Evolutionary conservation across 2,888 invertebrate genomes (phyloP).

Genomic region (Augochlorella aurata): DNA sequence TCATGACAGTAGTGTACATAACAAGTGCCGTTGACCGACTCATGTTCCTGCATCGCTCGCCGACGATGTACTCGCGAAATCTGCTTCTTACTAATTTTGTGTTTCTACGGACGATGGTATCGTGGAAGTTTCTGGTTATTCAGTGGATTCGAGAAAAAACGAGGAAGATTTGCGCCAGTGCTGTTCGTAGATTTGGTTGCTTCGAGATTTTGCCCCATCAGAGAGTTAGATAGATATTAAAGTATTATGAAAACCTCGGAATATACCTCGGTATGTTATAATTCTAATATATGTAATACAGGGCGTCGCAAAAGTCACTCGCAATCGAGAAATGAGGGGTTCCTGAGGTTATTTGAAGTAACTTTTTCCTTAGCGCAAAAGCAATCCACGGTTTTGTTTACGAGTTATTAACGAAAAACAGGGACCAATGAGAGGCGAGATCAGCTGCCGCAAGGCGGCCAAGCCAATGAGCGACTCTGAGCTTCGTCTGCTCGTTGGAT

Average conservation of each 20-base stretch:
- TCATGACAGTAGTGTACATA: not conserved
- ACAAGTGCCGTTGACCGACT: not conserved
- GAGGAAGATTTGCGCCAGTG: not conserved
- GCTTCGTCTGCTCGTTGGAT: too few relatives aligned
- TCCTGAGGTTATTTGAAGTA: too few relatives aligned
- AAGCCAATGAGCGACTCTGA: too few relatives aligned
- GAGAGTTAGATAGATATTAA: not conserved
- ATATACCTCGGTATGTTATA: too few relatives aligned
- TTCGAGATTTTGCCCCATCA: not conserved
- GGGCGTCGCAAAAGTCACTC: too few relatives aligned
- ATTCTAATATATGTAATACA: too few relatives aligned
- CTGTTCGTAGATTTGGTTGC: not conserved
- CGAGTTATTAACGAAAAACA: too few relatives aligned
- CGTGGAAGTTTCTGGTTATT: conserved; percentile 7
- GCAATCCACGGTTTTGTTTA: too few relatives aligned
- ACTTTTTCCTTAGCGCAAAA: too few relatives aligned
- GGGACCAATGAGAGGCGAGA: too few relatives aligned
- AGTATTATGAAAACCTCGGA: not conserved
- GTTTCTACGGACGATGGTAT: conserved; percentile 19
- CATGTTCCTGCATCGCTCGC: not conserved
- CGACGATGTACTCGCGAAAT: conserved; percentile 16
- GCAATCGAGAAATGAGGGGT: too few relatives aligned
- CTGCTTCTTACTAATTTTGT: conserved; percentile 45
- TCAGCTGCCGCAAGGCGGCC: too few relatives aligned
- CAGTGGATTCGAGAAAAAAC: not conserved